Percentiles rank a stretch among this genome's conserved stretches.
These are phyloP conservation scores for Anoura caudifer DNA, from an alignment of 2,113 vertebrate species.

Conservation along the genomic window DNA sequence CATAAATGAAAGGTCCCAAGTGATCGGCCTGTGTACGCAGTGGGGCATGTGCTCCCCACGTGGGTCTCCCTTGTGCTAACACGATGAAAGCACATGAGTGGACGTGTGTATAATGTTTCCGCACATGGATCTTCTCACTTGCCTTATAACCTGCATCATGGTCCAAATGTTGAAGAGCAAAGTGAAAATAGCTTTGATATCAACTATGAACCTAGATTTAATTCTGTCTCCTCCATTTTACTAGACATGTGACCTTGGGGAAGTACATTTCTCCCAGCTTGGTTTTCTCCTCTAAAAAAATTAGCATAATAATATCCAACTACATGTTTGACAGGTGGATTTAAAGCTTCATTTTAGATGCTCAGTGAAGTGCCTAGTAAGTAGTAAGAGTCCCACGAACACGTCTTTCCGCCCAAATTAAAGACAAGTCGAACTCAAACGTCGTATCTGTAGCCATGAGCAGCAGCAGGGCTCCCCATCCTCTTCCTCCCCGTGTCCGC, in stretches of 20 bases:
- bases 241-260: not conserved
- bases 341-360: not conserved
- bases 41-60: not conserved
- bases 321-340: not conserved
- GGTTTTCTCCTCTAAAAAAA: not conserved
- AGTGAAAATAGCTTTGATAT: not conserved
- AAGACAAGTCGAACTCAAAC: not conserved
- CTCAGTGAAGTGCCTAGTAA: not conserved
- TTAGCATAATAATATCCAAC: not conserved
- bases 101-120: not conserved
- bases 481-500: not conserved
- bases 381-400: not conserved
- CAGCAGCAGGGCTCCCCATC: not conserved
- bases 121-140: not conserved
- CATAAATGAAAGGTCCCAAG: not conserved
- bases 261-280: not conserved
- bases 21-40: not conserved
- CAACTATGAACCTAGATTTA: not conserved
- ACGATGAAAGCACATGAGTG: not conserved
- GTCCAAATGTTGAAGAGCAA: not conserved
- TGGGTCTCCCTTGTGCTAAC: not conserved
- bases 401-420: not conserved
- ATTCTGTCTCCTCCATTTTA: not conserved
- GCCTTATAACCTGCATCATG: not conserved
- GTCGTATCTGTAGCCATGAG: not conserved